Base-by-base conservation (phyloP, 2,888 invertebrate species). In the Drosophila tripunctata region DNA sequence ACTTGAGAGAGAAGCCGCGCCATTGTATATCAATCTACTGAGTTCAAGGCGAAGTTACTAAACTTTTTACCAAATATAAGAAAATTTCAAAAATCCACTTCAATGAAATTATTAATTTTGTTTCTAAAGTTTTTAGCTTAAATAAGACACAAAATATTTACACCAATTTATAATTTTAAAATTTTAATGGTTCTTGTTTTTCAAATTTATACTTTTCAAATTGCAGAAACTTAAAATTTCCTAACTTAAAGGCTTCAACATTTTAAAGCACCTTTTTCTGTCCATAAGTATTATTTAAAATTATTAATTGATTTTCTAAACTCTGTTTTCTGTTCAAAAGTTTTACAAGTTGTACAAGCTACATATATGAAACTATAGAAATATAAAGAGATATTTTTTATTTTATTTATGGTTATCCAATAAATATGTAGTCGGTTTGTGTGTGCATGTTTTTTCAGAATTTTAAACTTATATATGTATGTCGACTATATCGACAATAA, bases 401-500 rank as follows among this genome's bases (percentile, higher is more conserved):
- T 15, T 15, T 14, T 24, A 14, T 31, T 1, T 14, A 47, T 2
- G 12, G 33, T 19, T 22, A 14, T 47, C 47, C 47, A 60, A n/a
- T 62, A 30, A 56, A 48, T 48, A 36, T 40, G 33, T 21, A 35
- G 7, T 48, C 15, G 44, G 19, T 47, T 33, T 43, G 33, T 36
- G 15, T 35, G 45, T 51, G 33, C 24, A 30, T 24, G 15, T 40
- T 36, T 51, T 35, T 30, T 72, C 52, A 22, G 64, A 61, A 68
- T 19, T 52, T 51, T 66, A 69, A 64, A 62, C 65, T 69, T 69
- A 71, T 61, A 30, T 55, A 50, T 62, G 63, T 43, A 43, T 27
- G 17, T 41, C 12, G 48, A 63, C 41, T 75, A 63, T 52, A 27
- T 27, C 3, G 74, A 67, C 64, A 55, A 54, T 68, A 67, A 66